A percentile compares a stretch with the other conserved stretches of the same genome.
These are phyloP conservation scores for Percopsis transmontana DNA, from an alignment of 2,113 vertebrate species.

Conservation along the genomic window DNA sequence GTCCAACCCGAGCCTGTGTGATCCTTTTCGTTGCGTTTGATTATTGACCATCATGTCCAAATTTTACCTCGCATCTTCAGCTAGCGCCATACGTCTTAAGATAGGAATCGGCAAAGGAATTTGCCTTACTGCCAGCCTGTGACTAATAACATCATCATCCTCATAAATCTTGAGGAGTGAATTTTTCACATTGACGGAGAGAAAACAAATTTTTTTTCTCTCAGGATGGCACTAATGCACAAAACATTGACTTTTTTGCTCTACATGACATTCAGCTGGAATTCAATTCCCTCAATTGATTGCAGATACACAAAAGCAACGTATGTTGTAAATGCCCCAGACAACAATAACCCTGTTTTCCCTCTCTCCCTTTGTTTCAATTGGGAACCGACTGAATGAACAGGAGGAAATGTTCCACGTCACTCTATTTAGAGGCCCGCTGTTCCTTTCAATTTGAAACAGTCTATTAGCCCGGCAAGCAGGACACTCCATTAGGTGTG, in stretches of 20 bases:
- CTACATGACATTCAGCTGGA: slow-evolving; percentile 43
- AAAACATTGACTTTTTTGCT: slow-evolving; percentile 44
- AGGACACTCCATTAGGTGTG: slow-evolving; percentile 74
- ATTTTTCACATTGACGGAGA: slow-evolving; percentile 29
- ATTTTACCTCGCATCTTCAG: slow-evolving; percentile 44
- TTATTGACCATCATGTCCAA: slow-evolving; percentile 63
- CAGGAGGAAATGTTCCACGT: slow-evolving; percentile 69
- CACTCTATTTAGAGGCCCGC: slow-evolving; percentile 71
- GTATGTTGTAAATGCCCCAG: slow-evolving; percentile 18
- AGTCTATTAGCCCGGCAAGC: slow-evolving; percentile 70
- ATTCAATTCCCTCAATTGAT: slow-evolving; percentile 58
- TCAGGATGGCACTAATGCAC: slow-evolving; percentile 19
- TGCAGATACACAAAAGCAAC: slow-evolving; percentile 54
- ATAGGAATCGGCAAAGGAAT: slow-evolving; percentile 30
- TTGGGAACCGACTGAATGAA: slow-evolving; percentile 53
- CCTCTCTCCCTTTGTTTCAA: slow-evolving; percentile 41
- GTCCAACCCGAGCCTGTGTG: slow-evolving; percentile 42
- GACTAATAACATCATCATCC: slow-evolving; percentile 8
- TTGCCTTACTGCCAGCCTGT: slow-evolving; percentile 19
- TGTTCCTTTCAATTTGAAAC: slow-evolving; percentile 75
- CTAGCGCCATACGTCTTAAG: slow-evolving; percentile 13
- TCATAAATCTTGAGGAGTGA: slow-evolving; percentile 26
- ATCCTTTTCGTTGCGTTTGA: slow-evolving; percentile 38
- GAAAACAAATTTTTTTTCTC: slow-evolving; percentile 14
- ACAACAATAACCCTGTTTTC: slow-evolving; percentile 29